phyloP scores from a whole-genome alignment of 2,797 vertebrate species.

The Taenioides sp. region DNA sequence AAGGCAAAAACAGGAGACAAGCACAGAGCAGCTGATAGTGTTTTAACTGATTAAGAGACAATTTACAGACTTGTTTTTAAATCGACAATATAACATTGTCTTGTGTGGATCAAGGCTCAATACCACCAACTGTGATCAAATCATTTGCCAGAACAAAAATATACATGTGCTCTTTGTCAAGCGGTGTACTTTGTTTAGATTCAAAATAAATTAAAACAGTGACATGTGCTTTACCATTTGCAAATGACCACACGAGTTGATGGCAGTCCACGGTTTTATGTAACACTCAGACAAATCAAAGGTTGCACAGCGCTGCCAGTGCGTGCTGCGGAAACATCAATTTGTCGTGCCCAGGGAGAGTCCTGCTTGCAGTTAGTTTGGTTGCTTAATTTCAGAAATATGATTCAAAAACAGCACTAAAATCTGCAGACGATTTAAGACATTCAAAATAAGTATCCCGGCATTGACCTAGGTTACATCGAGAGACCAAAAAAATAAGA shows the following conservation, averaged over 20 bases:
- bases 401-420: constrained; percentile 52
- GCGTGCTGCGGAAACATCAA: constrained; percentile 39
- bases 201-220: constrained; percentile 40
- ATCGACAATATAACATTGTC: constrained; percentile 40
- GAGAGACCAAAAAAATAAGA: constrained; percentile 52
- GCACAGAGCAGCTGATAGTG: constrained; percentile 61
- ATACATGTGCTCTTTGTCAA: constrained; percentile 59
- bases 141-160: constrained; percentile 47
- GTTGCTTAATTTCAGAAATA: constrained; percentile 43
- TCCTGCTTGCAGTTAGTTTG: constrained; percentile 44
- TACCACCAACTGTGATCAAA: constrained; percentile 41
- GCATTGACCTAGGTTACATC: constrained; percentile 57
- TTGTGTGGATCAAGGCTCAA: constrained; percentile 48
- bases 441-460: constrained; percentile 67
- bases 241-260: constrained; percentile 51
- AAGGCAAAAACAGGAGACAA: constrained; percentile 69
- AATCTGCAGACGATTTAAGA: constrained; percentile 60
- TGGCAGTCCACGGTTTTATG: constrained; percentile 49
- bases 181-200: constrained; percentile 42
- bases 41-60: constrained; percentile 40
- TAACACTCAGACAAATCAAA: constrained; percentile 46
- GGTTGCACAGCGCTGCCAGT: constrained; percentile 32
- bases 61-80: constrained; percentile 35
- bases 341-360: constrained; percentile 46
- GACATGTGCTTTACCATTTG: constrained; percentile 63